Evolutionary conservation across 2,888 invertebrate species (phyloP).

Genomic region (Catocala nupta): DNA sequence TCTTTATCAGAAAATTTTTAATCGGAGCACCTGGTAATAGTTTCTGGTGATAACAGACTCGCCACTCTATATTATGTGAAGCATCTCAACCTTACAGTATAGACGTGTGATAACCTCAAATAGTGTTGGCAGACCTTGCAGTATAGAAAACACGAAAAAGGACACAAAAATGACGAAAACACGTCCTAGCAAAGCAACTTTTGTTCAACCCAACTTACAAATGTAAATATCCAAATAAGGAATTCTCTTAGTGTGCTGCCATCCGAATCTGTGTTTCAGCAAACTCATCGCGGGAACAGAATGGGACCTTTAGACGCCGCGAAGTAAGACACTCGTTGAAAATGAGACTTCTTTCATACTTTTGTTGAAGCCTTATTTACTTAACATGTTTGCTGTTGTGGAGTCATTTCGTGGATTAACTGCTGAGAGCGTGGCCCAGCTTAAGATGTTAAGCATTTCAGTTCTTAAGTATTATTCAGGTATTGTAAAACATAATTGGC

Average conservation of each 20-base stretch:
- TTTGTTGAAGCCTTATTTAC: conserved; percentile 64
- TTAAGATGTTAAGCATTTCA: not conserved
- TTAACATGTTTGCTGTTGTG: conserved; percentile 50
- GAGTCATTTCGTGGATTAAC: conserved; percentile 51
- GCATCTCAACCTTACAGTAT: too few relatives aligned
- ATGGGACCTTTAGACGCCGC: conserved; percentile 65
- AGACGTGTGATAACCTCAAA: too few relatives aligned
- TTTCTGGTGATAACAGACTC: too few relatives aligned
- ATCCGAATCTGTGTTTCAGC: conserved; percentile 53
- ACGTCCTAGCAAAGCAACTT: conserved; percentile 22
- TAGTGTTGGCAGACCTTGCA: too few relatives aligned
- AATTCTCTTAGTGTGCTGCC: conserved; percentile 49
- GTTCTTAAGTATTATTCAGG: conserved; percentile 1
- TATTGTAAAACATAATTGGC: conserved; percentile 1
- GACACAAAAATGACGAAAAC: not conserved
- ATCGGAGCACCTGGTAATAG: too few relatives aligned
- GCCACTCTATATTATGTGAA: too few relatives aligned
- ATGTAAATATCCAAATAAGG: conserved; percentile 39
- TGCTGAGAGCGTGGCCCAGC: conserved; percentile 11
- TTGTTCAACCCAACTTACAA: conserved; percentile 39
- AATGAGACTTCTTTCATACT: conserved; percentile 77
- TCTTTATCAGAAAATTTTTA: too few relatives aligned
- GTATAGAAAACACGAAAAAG: not conserved
- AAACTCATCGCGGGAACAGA: conserved; percentile 73
- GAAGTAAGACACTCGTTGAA: conserved; percentile 67